Conservation (phyloP, 2,113 vertebrate genomes). For the Chaenogobius annularis region DNA sequence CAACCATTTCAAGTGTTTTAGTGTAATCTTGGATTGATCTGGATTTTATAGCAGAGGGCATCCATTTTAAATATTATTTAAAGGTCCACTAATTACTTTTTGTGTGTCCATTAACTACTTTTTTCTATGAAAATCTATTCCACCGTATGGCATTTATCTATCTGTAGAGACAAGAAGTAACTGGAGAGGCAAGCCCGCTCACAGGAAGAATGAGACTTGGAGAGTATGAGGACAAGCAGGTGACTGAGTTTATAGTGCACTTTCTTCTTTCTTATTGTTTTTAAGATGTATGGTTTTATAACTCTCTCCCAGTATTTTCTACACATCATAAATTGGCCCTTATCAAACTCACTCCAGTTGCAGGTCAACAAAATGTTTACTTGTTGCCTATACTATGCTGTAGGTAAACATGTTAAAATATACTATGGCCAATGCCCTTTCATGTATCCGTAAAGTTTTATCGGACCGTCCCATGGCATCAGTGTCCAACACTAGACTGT, state of each 20-base stretch:
- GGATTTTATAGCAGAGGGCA: neutral
- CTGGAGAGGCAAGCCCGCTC: too few relatives aligned
- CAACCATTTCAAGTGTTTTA: constrained; percentile 1
- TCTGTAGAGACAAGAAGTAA: too few relatives aligned
- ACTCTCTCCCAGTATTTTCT: too few relatives aligned
- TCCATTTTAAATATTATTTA: neutral
- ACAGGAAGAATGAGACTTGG: too few relatives aligned
- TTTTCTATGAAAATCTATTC: neutral
- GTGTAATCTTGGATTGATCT: constrained; percentile 11
- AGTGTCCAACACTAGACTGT: neutral
- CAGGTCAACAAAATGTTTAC: neutral
- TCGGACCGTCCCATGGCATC: neutral
- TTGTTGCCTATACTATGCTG: neutral
- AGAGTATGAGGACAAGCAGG: too few relatives aligned
- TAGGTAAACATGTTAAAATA: neutral
- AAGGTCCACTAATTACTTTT: neutral
- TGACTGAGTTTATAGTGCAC: too few relatives aligned
- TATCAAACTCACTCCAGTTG: neutral
- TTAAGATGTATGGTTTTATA: too few relatives aligned
- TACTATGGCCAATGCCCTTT: neutral
- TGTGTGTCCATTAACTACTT: neutral
- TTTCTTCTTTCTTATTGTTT: too few relatives aligned
- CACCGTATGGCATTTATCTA: neutral
- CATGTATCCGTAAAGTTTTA: neutral
- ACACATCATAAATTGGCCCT: too few relatives aligned